Percentiles rank a stretch among this genome's conserved stretches.
These are phyloP conservation scores for Hymenochirus boettgeri DNA, from an alignment of 2,113 vertebrate genomes.

Conservation along the genomic window DNA sequence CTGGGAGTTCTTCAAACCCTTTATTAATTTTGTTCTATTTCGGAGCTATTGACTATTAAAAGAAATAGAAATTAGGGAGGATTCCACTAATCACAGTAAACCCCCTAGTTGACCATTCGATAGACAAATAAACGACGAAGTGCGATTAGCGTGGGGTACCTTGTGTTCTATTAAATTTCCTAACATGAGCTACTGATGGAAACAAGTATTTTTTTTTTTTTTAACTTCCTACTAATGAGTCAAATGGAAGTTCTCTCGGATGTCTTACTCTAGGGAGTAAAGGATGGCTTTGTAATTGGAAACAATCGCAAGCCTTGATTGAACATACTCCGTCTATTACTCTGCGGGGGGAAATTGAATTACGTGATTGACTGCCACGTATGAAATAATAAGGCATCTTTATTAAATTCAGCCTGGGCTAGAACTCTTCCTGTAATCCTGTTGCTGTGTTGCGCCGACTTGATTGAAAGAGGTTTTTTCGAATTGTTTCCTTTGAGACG, in stretches of 20 bases:
- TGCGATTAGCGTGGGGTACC: too few relatives aligned
- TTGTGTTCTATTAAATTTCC: too few relatives aligned
- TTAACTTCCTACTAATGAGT: too few relatives aligned
- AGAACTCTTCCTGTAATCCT: neutral
- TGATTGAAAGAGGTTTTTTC: neutral
- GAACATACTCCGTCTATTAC: slow-evolving; percentile 7
- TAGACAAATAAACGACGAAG: too few relatives aligned
- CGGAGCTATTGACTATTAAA: too few relatives aligned
- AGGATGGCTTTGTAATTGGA: slow-evolving; percentile 3
- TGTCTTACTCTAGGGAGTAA: neutral
- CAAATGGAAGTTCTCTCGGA: neutral
- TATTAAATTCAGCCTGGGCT: neutral
- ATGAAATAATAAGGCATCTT: neutral
- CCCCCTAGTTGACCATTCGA: too few relatives aligned
- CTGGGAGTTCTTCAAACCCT: too few relatives aligned
- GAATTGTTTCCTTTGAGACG: neutral
- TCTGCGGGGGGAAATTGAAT: neutral
- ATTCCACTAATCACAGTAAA: too few relatives aligned
- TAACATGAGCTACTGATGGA: too few relatives aligned
- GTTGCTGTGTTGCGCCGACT: neutral
- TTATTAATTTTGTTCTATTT: too few relatives aligned
- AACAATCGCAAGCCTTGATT: slow-evolving; percentile 6
- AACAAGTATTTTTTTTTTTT: too few relatives aligned
- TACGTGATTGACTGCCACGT: neutral
- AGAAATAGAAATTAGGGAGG: too few relatives aligned